A percentile compares a stretch with the other conserved stretches of the same genome.
These are phyloP conservation scores for Morinoia aosen DNA, from an alignment of 2,888 invertebrate genomes.

Conservation along the genomic window DNA sequence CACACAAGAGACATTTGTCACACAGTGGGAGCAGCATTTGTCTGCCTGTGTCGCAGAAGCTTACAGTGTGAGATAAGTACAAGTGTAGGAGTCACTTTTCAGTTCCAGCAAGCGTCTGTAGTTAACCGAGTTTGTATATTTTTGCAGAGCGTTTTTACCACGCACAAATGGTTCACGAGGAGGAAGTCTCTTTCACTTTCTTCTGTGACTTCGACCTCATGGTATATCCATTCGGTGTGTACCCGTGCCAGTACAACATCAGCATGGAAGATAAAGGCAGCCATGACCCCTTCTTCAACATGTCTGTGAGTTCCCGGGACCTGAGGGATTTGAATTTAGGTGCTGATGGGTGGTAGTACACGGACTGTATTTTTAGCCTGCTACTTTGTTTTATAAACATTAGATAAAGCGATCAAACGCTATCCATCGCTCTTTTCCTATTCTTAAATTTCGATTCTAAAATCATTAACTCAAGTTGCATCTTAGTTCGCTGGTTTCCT, in stretches of 20 bases:
- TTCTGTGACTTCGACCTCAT: background rate
- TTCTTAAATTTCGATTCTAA: background rate
- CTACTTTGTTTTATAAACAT: background rate
- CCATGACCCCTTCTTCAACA: background rate
- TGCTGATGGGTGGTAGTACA: background rate
- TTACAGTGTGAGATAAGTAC: too few relatives aligned
- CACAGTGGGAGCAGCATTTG: too few relatives aligned
- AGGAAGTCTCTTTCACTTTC: background rate
- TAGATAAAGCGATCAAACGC: background rate
- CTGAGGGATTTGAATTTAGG: background rate
- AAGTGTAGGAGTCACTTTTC: too few relatives aligned
- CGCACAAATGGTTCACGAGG: background rate
- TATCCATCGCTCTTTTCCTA: background rate
- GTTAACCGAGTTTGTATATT: too few relatives aligned
- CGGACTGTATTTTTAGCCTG: background rate
- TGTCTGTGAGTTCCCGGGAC: background rate
- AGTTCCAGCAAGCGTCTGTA: too few relatives aligned
- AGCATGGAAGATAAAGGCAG: background rate
- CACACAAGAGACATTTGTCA: too few relatives aligned
- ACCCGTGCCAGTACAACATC: background rate
- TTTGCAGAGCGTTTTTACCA: background rate
- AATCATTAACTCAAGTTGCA: background rate
- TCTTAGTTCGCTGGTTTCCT: too few relatives aligned
- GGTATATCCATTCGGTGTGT: background rate
- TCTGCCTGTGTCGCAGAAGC: too few relatives aligned